phyloP scores from a whole-genome alignment of 2,888 invertebrate genomes.

The Cryptocheilus praepositus region DNA sequence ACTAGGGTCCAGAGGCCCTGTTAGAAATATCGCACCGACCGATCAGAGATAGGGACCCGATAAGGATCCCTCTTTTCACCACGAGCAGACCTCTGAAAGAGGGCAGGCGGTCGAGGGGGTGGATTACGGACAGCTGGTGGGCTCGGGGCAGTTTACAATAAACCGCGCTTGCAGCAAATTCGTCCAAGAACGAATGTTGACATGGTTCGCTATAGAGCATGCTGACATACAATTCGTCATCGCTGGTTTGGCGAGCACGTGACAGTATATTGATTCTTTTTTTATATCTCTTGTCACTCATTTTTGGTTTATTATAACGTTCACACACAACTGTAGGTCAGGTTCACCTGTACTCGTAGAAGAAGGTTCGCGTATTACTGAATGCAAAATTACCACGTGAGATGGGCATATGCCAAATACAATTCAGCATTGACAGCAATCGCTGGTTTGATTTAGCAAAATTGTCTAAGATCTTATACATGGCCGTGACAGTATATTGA shows the following conservation, averaged over 20 bases:
- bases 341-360: no score
- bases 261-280: conserved; percentile 14
- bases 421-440: no score
- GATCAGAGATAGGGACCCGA: conserved; percentile 71
- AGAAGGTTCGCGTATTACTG: no score
- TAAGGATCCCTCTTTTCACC: conserved; percentile 63
- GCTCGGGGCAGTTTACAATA: conserved; percentile 59
- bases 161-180: conserved; percentile 63
- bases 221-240: conserved; percentile 61
- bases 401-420: no score
- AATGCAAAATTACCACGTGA: no score
- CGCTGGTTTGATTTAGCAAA: no score
- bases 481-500: conserved; percentile 15
- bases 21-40: conserved; percentile 70
- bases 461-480: no score
- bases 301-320: conserved; percentile 24
- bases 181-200: conserved; percentile 53
- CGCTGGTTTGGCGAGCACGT: no score
- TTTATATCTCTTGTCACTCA: conserved; percentile 10
- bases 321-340: no score
- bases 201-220: conserved; percentile 1
- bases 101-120: conserved; percentile 37
- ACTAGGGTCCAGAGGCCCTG: conserved; percentile 68
- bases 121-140: conserved; percentile 72
- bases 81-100: conserved; percentile 19